These are phyloP conservation scores for Papilio helenus DNA, from an alignment of 1,140 invertebrate genomes.

Conservation along the genomic window DNA sequence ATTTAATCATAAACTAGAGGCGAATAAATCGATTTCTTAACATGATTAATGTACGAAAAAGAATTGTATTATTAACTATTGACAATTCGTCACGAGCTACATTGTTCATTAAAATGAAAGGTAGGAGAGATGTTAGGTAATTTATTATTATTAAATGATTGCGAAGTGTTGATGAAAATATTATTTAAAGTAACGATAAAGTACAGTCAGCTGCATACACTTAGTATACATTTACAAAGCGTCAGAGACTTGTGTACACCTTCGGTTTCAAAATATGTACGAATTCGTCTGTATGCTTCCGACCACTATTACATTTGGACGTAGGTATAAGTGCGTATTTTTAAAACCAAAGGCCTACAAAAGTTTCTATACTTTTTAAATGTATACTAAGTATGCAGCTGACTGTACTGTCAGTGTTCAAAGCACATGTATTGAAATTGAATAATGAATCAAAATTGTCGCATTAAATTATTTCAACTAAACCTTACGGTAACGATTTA, in stretches of 20 bases:
- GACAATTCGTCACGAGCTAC: constrained; percentile 14
- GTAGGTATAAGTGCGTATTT: no score
- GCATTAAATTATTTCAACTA: not conserved
- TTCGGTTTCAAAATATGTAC: no score
- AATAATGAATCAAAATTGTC: not conserved
- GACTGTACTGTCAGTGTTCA: not conserved
- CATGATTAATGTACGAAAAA: constrained; percentile 20
- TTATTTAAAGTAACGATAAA: not conserved
- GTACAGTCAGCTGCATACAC: not conserved
- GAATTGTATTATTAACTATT: constrained; percentile 20
- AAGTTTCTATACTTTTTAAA: no score
- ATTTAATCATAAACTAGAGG: constrained; percentile 20
- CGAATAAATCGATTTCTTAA: constrained; percentile 25
- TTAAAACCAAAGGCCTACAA: no score
- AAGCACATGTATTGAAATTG: not conserved
- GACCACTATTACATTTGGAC: no score
- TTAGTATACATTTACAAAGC: no score
- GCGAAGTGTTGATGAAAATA: not conserved
- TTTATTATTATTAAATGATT: not conserved
- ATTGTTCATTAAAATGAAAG: constrained; percentile 12
- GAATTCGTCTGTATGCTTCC: no score
- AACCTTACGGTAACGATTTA: not conserved
- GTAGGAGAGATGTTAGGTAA: constrained; percentile 21
- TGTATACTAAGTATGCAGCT: no score
- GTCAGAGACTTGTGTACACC: no score